These are phyloP conservation scores for Hippopotamyrus pictus DNA, from an alignment of 2,797 vertebrate species.

Conservation along the genomic window DNA sequence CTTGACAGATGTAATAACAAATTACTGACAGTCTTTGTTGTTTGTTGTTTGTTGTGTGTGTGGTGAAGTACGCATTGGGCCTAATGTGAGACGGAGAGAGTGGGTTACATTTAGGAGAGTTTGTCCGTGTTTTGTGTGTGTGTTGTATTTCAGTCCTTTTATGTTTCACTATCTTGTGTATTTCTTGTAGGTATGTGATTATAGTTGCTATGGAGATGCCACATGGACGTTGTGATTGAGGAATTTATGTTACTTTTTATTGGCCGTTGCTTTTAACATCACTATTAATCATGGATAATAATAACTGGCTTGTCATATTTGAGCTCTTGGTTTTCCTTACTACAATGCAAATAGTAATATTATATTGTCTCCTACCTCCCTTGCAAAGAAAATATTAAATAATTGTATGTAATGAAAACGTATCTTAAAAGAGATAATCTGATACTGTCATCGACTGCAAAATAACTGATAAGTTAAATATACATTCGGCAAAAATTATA, in stretches of 20 bases:
- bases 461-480: neutral
- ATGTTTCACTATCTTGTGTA: conserved; percentile 21
- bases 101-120: conserved; percentile 31
- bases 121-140: conserved; percentile 51
- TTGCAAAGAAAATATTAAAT: neutral
- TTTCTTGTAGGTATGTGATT: conserved; percentile 24
- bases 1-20: neutral
- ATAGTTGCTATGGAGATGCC: conserved; percentile 21
- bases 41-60: conserved; percentile 42
- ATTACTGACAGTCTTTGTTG: conserved; percentile 21
- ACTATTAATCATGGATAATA: neutral
- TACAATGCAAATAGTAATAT: neutral
- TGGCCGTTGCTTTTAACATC: neutral
- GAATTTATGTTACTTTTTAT: neutral
- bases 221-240: neutral
- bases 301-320: neutral
- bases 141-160: conserved; percentile 30
- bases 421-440: neutral
- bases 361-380: neutral
- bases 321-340: neutral
- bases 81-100: neutral
- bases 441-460: neutral
- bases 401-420: neutral
- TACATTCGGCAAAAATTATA: neutral
- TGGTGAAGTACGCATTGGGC: conserved; percentile 42